Evolutionary conservation across 1,140 invertebrate species (phyloP).

Genomic region (Habropoda laboriosa): DNA sequence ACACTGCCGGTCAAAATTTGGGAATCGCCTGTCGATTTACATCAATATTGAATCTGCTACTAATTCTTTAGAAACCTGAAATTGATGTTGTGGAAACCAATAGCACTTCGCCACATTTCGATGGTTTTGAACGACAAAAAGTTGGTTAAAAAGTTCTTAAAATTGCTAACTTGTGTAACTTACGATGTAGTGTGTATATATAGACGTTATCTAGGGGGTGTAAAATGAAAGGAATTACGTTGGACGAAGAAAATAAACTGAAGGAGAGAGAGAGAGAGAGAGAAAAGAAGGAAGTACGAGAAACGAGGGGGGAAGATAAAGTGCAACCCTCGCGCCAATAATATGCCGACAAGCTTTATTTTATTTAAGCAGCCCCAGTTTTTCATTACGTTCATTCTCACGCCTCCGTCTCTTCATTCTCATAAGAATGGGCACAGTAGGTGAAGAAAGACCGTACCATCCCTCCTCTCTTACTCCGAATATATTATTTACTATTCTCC

Average conservation of each 20-base stretch:
- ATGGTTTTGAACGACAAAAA: too few species aligned
- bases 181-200: too few species aligned
- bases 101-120: too few species aligned
- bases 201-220: conserved; percentile 37
- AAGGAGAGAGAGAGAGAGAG: conserved; percentile 17
- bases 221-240: conserved; percentile 31
- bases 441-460: conserved; percentile 48
- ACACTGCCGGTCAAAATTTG: too few species aligned
- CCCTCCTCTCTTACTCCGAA: conserved; percentile 75
- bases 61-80: too few species aligned
- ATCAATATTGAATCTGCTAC: too few species aligned
- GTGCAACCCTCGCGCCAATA: conserved; percentile 72
- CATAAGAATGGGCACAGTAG: conserved; percentile 52
- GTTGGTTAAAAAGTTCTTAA: too few species aligned
- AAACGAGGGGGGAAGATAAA: too few species aligned
- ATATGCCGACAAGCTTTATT: conserved; percentile 80
- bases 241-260: conserved; percentile 40
- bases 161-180: too few species aligned
- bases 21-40: too few species aligned
- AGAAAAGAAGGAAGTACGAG: too few species aligned
- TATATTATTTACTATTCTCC: conserved; percentile 80
- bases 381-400: conserved; percentile 80
- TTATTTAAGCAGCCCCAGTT: conserved; percentile 81
- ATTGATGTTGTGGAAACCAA: too few species aligned
- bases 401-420: conserved; percentile 68